Conservation (phyloP, 2,113 vertebrate species). For the Pteronura brasiliensis region DNA sequence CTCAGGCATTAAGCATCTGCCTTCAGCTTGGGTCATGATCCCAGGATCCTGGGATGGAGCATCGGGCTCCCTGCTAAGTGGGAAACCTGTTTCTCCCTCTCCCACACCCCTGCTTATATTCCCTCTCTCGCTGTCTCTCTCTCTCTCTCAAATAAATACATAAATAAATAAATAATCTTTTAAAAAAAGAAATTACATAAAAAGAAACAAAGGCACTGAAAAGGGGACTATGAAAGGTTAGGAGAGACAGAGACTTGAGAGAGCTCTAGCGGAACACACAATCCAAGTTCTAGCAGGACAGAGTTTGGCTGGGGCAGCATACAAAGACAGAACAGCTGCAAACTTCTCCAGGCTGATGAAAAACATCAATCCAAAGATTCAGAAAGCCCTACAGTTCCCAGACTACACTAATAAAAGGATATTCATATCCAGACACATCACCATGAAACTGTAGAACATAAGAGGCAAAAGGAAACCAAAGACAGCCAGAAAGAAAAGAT, state of each 20-base stretch:
- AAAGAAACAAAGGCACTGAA: background rate
- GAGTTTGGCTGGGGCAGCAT: background rate
- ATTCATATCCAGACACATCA: background rate
- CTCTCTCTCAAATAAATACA: too few species aligned
- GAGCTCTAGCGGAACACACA: background rate
- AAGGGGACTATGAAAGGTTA: background rate
- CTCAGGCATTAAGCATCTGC: too few species aligned
- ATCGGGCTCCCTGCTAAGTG: too few species aligned
- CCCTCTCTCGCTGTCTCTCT: too few species aligned
- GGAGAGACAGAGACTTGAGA: background rate
- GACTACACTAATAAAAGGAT: background rate
- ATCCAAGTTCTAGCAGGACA: background rate
- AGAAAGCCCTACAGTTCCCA: background rate
- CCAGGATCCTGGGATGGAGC: too few species aligned
- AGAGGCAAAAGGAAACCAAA: background rate
- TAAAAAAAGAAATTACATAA: background rate
- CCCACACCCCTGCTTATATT: too few species aligned
- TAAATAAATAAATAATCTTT: too few species aligned
- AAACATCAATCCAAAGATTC: background rate
- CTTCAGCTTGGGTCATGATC: too few species aligned
- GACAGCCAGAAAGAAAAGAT: background rate
- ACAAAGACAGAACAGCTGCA: background rate
- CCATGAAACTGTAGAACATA: background rate
- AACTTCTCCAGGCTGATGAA: background rate
- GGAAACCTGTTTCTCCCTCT: too few species aligned